phyloP scores from a whole-genome alignment of 2,113 vertebrate genomes.

The Python bivittatus region DNA sequence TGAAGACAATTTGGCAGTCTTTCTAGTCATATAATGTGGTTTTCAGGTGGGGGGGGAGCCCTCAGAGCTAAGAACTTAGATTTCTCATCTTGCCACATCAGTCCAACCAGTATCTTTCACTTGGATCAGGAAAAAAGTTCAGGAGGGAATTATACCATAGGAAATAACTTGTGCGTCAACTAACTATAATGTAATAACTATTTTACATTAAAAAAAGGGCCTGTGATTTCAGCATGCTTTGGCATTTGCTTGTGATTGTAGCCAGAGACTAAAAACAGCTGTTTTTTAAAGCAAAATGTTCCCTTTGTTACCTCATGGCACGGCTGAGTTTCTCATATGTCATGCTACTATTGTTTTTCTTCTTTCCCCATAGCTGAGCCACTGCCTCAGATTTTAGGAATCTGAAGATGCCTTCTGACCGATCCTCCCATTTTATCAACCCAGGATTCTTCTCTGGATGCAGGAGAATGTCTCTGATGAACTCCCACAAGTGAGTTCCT shows the following conservation, averaged over 20 bases:
- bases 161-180: neutral
- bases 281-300: neutral
- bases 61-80: neutral
- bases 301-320: conserved; percentile 86
- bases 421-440: conserved; percentile 97
- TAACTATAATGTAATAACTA: too few relatives aligned
- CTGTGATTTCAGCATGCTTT: neutral
- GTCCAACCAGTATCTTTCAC: neutral
- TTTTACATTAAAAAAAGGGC: conserved; percentile 9
- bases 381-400: conserved; percentile 98
- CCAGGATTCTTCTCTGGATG: conserved; percentile 94
- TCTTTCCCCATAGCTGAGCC: conserved; percentile 97
- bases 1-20: neutral
- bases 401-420: conserved; percentile 91
- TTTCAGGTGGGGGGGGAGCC: neutral
- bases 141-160: conserved; percentile 6
- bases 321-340: conserved; percentile 98
- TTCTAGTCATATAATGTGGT: neutral
- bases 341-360: conserved; percentile 99
- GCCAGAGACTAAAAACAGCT: neutral
- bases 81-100: neutral
- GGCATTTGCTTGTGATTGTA: neutral
- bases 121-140: neutral
- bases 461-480: conserved; percentile 95
- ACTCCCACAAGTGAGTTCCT: conserved; percentile 97